phyloP scores from a whole-genome alignment of 2,888 invertebrate species.

The Pandemis heparana region DNA sequence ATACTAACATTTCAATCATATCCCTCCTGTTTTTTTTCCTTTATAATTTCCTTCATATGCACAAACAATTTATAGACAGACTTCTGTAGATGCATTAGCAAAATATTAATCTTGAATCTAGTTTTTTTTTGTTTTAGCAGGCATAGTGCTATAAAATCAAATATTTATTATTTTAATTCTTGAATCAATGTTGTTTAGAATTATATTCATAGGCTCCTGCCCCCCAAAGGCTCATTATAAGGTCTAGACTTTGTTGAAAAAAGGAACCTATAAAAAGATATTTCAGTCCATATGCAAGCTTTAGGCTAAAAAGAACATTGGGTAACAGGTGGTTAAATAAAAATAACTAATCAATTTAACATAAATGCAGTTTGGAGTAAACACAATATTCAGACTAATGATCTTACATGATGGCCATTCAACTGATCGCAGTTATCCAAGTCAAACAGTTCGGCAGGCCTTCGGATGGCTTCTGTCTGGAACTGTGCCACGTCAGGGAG shows the following conservation, averaged over 20 bases:
- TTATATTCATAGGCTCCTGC: too few species aligned
- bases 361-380: too few species aligned
- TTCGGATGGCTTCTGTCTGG: slow-evolving; percentile 86
- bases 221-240: too few species aligned
- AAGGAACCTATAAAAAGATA: too few species aligned
- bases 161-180: neutral
- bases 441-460: slow-evolving; percentile 86
- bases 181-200: too few species aligned
- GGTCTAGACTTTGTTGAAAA: too few species aligned
- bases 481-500: slow-evolving; percentile 87
- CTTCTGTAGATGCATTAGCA: neutral
- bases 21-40: slow-evolving; percentile 1
- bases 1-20: slow-evolving; percentile 4
- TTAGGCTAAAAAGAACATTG: too few species aligned
- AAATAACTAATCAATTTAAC: too few species aligned
- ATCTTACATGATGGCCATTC: slow-evolving; percentile 84
- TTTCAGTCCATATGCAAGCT: too few species aligned
- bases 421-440: slow-evolving; percentile 83
- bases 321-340: too few species aligned
- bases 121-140: neutral
- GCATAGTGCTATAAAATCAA: neutral
- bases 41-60: neutral
- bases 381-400: neutral
- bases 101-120: neutral
- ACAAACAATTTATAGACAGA: neutral